phyloP scores from a whole-genome alignment of 2,797 vertebrate genomes.

The Ctenopoma kingsleyae region DNA sequence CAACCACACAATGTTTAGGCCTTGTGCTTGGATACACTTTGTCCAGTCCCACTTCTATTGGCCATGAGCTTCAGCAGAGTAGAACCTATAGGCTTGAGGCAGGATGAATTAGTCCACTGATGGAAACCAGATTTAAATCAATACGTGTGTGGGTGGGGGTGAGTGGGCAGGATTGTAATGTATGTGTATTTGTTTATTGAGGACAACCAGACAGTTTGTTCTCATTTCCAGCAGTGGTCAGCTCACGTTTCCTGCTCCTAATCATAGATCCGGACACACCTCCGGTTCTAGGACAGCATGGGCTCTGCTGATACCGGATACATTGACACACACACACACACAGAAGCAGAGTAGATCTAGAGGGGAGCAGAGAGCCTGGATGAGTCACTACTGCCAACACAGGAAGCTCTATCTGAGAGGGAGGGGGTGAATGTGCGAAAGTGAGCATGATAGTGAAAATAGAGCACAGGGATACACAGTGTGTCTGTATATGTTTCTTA shows the following conservation, averaged over 20 bases:
- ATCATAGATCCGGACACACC: slow-evolving; percentile 64
- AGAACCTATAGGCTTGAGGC: slow-evolving; percentile 73
- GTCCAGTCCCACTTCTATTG: slow-evolving; percentile 49
- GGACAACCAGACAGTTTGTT: slow-evolving; percentile 57
- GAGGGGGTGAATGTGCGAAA: slow-evolving; percentile 54
- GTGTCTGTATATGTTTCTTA: slow-evolving; percentile 18
- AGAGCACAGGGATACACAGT: slow-evolving; percentile 21
- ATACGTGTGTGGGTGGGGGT: slow-evolving; percentile 38
- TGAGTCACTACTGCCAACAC: slow-evolving; percentile 85
- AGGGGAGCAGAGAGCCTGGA: slow-evolving; percentile 77
- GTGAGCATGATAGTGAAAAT: slow-evolving; percentile 59
- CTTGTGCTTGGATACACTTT: slow-evolving; percentile 31
- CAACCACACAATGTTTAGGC: slow-evolving; percentile 17
- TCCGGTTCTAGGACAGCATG: slow-evolving; percentile 64
- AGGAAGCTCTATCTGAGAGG: slow-evolving; percentile 74
- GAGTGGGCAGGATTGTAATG: slow-evolving; percentile 33
- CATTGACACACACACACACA: slow-evolving; percentile 26
- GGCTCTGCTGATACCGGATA: slow-evolving; percentile 62
- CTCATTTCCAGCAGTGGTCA: slow-evolving; percentile 60
- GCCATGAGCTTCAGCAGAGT: slow-evolving; percentile 52
- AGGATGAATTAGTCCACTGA: slow-evolving; percentile 78
- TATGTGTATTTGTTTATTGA: slow-evolving; percentile 52
- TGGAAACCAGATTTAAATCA: slow-evolving; percentile 71
- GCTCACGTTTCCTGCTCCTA: slow-evolving; percentile 48
- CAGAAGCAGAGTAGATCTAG: slow-evolving; percentile 55